These are phyloP conservation scores for Hypselothyrea guttata DNA, from an alignment of 2,888 invertebrate genomes.

Conservation along the genomic window DNA sequence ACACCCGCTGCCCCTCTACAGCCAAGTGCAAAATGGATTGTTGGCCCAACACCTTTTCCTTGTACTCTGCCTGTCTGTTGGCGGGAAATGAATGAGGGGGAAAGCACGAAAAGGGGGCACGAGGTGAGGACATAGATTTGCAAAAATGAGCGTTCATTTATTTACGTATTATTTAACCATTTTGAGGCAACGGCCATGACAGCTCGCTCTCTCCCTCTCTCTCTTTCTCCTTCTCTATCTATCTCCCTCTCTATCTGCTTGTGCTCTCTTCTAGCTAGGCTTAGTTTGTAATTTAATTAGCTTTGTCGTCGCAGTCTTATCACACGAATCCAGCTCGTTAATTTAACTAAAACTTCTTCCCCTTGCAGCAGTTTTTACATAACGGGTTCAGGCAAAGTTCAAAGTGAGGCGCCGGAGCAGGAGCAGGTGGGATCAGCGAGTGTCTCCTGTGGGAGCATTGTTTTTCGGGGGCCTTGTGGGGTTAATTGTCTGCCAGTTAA, in stretches of 20 bases:
- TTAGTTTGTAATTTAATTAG: conserved; percentile 70
- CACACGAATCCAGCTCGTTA: conserved; percentile 51
- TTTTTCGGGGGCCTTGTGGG: conserved; percentile 30
- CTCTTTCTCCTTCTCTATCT: no score
- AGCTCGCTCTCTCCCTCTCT: not conserved
- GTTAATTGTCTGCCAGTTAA: conserved; percentile 67
- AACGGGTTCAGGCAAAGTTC: conserved; percentile 46
- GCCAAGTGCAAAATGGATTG: conserved; percentile 29
- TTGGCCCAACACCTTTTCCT: conserved; percentile 42
- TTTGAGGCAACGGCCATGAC: conserved; percentile 8
- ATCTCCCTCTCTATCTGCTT: no score
- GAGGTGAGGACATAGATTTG: conserved; percentile 19
- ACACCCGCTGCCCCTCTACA: conserved; percentile 3
- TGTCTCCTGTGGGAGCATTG: conserved; percentile 29
- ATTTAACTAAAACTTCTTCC: conserved; percentile 26
- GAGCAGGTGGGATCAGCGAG: conserved; percentile 58
- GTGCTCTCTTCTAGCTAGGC: conserved; percentile 5
- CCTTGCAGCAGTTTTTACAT: conserved; percentile 49
- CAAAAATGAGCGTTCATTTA: conserved; percentile 51
- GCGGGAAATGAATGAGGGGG: not conserved
- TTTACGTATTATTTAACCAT: conserved; percentile 60
- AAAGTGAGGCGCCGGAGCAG: conserved; percentile 36
- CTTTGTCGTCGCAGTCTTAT: conserved; percentile 57
- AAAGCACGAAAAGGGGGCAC: not conserved
- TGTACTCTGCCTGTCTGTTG: no score